Conservation (phyloP, 2,888 invertebrate genomes). For the Nasonia oneida region DNA sequence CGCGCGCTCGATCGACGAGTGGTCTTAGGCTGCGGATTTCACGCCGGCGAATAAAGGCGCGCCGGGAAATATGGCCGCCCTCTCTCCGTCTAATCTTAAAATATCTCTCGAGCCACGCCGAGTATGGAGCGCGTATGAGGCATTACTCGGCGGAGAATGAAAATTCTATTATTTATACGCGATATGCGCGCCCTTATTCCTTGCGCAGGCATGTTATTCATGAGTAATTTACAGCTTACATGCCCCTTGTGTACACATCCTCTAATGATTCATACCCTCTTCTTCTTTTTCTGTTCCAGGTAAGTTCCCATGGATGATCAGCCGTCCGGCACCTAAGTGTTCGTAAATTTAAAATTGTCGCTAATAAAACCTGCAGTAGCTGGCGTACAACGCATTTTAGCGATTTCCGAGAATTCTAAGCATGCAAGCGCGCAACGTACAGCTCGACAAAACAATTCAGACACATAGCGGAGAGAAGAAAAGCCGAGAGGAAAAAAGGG, state of each 20-base stretch:
- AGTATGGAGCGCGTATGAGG: not conserved
- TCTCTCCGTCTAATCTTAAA: not conserved
- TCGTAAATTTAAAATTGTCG: not conserved
- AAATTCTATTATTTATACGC: not conserved
- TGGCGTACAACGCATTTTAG: not conserved
- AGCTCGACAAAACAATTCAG: slow-evolving; percentile 6
- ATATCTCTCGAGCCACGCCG: not conserved
- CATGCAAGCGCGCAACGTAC: not conserved
- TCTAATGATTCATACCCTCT: slow-evolving; percentile 8
- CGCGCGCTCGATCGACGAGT: not conserved
- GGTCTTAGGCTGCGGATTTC: not conserved
- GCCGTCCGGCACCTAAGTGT: slow-evolving; percentile 25
- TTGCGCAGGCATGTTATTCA: not conserved
- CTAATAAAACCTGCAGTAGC: not conserved
- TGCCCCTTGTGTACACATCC: not conserved
- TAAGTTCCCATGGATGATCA: slow-evolving; percentile 31
- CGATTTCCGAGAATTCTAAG: not conserved
- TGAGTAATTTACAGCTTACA: not conserved
- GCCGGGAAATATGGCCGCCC: not conserved
- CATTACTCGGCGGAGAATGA: not conserved
- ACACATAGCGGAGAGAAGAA: slow-evolving; percentile 1
- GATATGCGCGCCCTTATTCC: not conserved
- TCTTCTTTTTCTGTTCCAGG: slow-evolving; percentile 40
- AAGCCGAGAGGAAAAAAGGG: not conserved
- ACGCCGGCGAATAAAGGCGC: not conserved